phyloP scores from a whole-genome alignment of 2,113 vertebrate genomes.

The Pardalotus punctatus region DNA sequence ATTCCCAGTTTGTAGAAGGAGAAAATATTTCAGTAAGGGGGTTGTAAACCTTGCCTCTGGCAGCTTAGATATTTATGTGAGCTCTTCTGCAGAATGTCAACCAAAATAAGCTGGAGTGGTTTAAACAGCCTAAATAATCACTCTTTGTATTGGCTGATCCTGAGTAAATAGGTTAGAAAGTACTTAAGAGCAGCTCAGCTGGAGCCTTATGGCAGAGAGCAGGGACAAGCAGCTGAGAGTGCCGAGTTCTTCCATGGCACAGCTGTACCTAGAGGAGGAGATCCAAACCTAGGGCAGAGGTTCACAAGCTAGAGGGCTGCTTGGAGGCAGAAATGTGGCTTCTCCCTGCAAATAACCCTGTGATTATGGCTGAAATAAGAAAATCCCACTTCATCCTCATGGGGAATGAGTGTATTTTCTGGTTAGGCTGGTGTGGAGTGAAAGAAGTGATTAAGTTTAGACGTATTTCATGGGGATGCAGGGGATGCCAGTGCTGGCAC shows the following conservation, averaged over 20 bases:
- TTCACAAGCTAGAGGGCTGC: neutral
- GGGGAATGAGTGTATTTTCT: neutral
- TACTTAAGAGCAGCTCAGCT: slow-evolving; percentile 10
- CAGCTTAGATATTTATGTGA: neutral
- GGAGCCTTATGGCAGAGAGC: neutral
- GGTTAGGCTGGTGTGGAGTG: neutral
- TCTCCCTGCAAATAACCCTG: neutral
- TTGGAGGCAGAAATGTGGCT: neutral
- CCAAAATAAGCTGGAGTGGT: neutral
- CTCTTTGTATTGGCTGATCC: neutral
- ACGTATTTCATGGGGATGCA: neutral
- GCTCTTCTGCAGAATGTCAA: neutral
- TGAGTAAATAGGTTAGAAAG: slow-evolving; percentile 19
- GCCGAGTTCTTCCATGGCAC: neutral
- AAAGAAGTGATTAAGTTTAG: neutral
- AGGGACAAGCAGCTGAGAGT: neutral
- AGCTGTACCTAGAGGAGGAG: neutral
- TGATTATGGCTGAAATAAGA: accelerated
- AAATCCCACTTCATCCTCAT: neutral
- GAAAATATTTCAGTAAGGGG: neutral
- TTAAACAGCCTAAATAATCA: slow-evolving; percentile 14
- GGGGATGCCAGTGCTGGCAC: neutral
- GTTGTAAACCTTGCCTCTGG: neutral
- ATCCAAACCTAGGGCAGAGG: neutral
- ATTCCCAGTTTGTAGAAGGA: neutral